phyloP scores from a whole-genome alignment of 2,797 vertebrate genomes.

The Balearica regulorum region DNA sequence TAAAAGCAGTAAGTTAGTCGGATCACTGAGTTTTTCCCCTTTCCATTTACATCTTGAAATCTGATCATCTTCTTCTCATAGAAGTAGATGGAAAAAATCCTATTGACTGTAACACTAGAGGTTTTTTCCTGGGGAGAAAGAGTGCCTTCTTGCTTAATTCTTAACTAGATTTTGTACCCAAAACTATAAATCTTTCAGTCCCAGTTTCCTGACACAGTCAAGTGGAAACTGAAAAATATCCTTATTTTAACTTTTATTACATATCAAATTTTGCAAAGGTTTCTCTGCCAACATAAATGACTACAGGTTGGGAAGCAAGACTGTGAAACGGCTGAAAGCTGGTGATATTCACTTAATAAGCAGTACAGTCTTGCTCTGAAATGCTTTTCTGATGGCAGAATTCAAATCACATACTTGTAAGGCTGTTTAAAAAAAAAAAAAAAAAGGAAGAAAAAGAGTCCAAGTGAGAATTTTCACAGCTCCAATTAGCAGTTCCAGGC shows the following conservation, averaged over 20 bases:
- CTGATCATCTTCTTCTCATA: conserved; percentile 7
- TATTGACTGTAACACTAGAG: neutral
- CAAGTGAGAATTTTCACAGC: neutral
- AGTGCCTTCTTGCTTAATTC: conserved; percentile 27
- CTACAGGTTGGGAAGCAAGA: conserved; percentile 41
- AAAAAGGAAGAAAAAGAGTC: neutral
- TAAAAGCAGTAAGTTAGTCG: neutral
- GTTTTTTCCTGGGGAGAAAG: conserved; percentile 2
- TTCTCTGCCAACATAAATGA: conserved; percentile 54
- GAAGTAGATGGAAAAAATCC: conserved; percentile 1
- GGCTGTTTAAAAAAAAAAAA: neutral
- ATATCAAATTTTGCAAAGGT: conserved; percentile 31
- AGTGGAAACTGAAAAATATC: conserved; percentile 45
- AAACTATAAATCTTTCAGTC: conserved; percentile 49
- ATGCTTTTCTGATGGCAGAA: neutral
- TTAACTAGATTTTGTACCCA: conserved; percentile 21
- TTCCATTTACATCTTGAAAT: conserved; percentile 29
- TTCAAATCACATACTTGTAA: neutral
- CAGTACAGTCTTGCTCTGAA: neutral
- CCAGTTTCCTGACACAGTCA: conserved; percentile 31
- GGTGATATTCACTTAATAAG: neutral
- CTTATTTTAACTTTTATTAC: conserved; percentile 54
- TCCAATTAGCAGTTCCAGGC: neutral
- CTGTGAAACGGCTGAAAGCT: neutral
- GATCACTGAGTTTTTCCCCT: conserved; percentile 5